Evolutionary conservation across 2,888 invertebrate species (phyloP).

Genomic region (Pimpla rufipes): DNA sequence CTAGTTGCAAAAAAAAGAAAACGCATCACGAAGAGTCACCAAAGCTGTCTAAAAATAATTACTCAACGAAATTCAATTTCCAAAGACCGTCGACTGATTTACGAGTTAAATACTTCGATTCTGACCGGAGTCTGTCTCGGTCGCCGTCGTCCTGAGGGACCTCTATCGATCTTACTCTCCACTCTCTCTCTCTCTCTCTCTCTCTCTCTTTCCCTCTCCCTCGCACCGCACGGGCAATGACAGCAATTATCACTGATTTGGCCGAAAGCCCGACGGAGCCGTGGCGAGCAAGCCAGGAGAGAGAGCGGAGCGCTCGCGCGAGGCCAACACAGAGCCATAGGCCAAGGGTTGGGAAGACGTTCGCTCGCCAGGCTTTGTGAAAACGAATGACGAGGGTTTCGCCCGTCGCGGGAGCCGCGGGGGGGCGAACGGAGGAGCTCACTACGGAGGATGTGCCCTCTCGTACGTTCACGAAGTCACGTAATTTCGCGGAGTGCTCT

Average conservation of each 20-base stretch:
- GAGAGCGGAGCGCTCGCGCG: not conserved
- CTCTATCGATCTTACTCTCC: slow-evolving; percentile 64
- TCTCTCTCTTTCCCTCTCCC: not conserved
- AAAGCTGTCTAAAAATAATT: not conserved
- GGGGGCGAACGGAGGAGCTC: slow-evolving; percentile 40
- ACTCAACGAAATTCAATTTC: not conserved
- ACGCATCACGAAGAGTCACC: not conserved
- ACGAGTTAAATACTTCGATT: slow-evolving; percentile 51
- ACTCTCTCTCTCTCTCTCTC: slow-evolving; percentile 18
- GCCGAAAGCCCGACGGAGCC: slow-evolving; percentile 61
- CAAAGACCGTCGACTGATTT: slow-evolving; percentile 28
- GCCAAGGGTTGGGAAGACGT: slow-evolving; percentile 56
- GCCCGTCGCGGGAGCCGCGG: not conserved
- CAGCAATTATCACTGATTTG: slow-evolving; percentile 73
- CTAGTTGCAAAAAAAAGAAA: no score
- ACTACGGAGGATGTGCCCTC: slow-evolving; percentile 39
- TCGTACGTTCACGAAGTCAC: slow-evolving; percentile 65
- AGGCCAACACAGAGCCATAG: slow-evolving; percentile 31
- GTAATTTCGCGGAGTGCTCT: slow-evolving; percentile 69
- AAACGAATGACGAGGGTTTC: slow-evolving; percentile 69
- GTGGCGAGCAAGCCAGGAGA: slow-evolving; percentile 27
- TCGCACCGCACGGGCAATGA: slow-evolving; percentile 66
- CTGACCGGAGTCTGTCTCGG: slow-evolving; percentile 30
- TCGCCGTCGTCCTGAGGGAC: slow-evolving; percentile 28
- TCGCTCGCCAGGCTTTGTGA: slow-evolving; percentile 53